These are phyloP conservation scores for Psilopogon haemacephalus DNA, from an alignment of 2,113 vertebrate species.

Conservation along the genomic window DNA sequence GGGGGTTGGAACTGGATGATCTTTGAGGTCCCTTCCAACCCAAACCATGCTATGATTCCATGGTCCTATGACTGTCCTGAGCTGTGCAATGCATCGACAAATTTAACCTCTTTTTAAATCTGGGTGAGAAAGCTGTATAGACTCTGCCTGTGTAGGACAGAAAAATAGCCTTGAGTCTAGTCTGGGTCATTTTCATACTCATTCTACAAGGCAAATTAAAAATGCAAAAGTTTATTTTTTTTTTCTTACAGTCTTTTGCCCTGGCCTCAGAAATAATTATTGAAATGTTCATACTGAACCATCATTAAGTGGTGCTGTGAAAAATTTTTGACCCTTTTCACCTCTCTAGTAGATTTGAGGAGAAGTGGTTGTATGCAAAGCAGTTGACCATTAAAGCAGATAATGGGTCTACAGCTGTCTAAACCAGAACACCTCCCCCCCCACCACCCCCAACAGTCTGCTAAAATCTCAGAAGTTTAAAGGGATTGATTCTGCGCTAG, in stretches of 20 bases:
- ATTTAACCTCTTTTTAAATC: not conserved
- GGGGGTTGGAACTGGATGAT: no score
- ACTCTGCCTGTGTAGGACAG: not conserved
- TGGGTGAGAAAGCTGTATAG: not conserved
- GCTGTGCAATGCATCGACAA: not conserved
- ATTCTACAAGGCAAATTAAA: conserved; percentile 24
- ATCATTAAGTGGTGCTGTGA: not conserved
- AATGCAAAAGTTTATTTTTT: not conserved
- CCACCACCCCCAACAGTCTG: no score
- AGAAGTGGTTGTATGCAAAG: not conserved
- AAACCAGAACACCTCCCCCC: no score
- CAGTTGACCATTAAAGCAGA: not conserved
- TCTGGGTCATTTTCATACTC: not conserved
- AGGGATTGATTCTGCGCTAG: not conserved
- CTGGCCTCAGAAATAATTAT: not conserved
- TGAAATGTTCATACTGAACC: not conserved
- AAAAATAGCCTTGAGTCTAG: not conserved
- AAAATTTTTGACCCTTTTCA: not conserved
- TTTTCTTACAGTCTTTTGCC: not conserved
- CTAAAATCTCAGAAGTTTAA: not conserved
- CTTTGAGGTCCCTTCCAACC: no score
- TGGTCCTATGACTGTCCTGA: not conserved
- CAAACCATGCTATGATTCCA: no score
- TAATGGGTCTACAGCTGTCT: not conserved
- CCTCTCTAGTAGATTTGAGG: not conserved